Base-by-base conservation (phyloP, 2,888 invertebrate genomes). In the Drosophila merina region DNA sequence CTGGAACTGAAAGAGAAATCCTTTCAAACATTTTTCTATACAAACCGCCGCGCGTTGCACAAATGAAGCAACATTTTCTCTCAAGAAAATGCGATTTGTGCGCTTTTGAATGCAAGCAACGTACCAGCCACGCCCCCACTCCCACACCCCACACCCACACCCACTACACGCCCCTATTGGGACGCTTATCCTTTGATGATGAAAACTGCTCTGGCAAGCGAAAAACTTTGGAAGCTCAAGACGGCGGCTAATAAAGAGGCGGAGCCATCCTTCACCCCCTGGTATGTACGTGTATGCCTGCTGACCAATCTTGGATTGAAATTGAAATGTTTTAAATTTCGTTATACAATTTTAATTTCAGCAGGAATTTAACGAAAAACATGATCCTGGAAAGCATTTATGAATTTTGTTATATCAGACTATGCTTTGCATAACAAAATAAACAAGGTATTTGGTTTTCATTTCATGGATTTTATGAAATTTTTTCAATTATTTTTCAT, bases 41-140 rank as follows among this genome's bases (percentile, higher is more conserved):
- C 87, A 84, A 78, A 74, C 81, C 82, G 69, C 66, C 77, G 69
- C 58, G 62, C 56, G 59, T 85, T 77, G 83, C 83, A 81, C 88
- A 85, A 87, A 85, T 85, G 86, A 87, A 86, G 86, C 86, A 79
- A 87, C 86, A 87, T 85, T 87, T 87, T 85, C 85, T 71, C 67
- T 75, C 74, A 70, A 77, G 76, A 87, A 84, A 84, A 87, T 84
- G 87, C 88, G 83, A 85, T 85, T 85, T 85, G 86, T 82, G 83
- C 83, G 87, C 86, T 85, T 85, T 85, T 85, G 75, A 84, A 85
- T 82, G 87, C 87, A 79, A 68, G 73, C 74, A 58, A 64, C 79
- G 86, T 86, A 77, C 71, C 60, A 50, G 51, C 60, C 69, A 66
- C 58, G 44, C 64, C 70, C 73, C 33, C 49, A 38, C 45, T 8